These are phyloP conservation scores for Taeniopygia guttata DNA, from an alignment of 2,797 vertebrate genomes.

Conservation along the genomic window DNA sequence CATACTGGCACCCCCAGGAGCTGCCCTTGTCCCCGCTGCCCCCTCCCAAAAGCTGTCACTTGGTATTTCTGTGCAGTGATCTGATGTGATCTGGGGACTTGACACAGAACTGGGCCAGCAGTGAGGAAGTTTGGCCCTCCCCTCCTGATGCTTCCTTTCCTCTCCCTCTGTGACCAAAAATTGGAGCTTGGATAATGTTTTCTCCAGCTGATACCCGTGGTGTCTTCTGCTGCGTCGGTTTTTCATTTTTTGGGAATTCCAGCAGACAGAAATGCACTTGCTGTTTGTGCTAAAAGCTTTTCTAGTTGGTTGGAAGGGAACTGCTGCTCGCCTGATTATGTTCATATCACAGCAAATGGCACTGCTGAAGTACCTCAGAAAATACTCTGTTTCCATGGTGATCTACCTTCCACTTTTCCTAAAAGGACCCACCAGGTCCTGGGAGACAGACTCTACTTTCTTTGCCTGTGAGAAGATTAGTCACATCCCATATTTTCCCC, in stretches of 20 bases:
- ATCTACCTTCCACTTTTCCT: slow-evolving; percentile 12
- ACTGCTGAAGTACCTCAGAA: neutral
- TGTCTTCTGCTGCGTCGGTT: neutral
- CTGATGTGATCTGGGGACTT: neutral
- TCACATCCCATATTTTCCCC: neutral
- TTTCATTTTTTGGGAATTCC: neutral
- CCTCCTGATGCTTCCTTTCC: neutral
- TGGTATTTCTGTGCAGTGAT: neutral
- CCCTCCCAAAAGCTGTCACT: neutral
- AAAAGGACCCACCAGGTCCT: neutral
- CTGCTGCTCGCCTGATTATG: neutral
- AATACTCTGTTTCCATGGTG: slow-evolving; percentile 21
- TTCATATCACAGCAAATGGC: neutral
- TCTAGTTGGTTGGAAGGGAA: neutral
- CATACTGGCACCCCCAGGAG: neutral
- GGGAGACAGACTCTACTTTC: neutral
- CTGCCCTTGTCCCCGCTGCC: neutral
- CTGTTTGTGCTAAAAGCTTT: neutral
- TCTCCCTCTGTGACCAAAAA: neutral
- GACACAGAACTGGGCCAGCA: neutral
- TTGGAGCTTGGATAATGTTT: neutral
- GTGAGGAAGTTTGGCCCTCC: neutral
- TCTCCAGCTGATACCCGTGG: fast-evolving
- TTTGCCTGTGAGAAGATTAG: neutral
- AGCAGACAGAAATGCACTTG: neutral